These are phyloP conservation scores for Stenichneumon culpator DNA, from an alignment of 2,888 invertebrate species.

Conservation along the genomic window DNA sequence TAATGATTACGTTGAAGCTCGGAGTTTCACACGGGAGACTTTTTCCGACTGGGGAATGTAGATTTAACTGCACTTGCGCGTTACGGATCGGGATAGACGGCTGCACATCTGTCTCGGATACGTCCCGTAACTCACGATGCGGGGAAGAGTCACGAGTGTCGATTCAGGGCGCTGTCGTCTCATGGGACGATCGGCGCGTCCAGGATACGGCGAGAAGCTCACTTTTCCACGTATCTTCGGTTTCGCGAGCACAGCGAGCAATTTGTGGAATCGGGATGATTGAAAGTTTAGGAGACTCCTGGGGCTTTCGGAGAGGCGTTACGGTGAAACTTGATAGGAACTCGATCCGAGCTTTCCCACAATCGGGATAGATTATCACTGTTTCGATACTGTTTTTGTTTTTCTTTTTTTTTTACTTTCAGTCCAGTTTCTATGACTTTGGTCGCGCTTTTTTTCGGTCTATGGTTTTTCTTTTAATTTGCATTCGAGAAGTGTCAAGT, in stretches of 20 bases:
- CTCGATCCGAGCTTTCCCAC: slow-evolving; percentile 47
- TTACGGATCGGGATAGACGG: slow-evolving; percentile 7
- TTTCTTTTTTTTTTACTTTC: not conserved
- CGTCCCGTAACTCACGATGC: slow-evolving; percentile 21
- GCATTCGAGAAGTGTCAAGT: too few species aligned
- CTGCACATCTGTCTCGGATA: slow-evolving; percentile 52
- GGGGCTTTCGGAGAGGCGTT: slow-evolving; percentile 44
- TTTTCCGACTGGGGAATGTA: not conserved
- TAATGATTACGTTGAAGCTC: not conserved
- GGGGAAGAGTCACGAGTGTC: slow-evolving; percentile 22
- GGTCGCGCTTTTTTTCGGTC: too few species aligned
- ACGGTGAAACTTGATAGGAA: slow-evolving; percentile 9
- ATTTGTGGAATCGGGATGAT: slow-evolving; percentile 58
- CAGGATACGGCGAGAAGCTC: slow-evolving; percentile 61
- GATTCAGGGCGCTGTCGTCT: slow-evolving; percentile 33
- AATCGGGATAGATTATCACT: not conserved
- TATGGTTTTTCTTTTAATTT: too few species aligned
- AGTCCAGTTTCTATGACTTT: too few species aligned
- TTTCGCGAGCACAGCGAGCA: slow-evolving; percentile 42
- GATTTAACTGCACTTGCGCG: not conserved
- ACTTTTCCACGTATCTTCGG: slow-evolving; percentile 66
- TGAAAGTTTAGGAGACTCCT: slow-evolving; percentile 66
- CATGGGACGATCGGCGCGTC: slow-evolving; percentile 61
- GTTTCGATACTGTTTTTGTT: not conserved
- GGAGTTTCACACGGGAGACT: slow-evolving; percentile 25